Evolutionary conservation across 2,888 invertebrate genomes (phyloP).

Genomic region (Zonitis immaculata): DNA sequence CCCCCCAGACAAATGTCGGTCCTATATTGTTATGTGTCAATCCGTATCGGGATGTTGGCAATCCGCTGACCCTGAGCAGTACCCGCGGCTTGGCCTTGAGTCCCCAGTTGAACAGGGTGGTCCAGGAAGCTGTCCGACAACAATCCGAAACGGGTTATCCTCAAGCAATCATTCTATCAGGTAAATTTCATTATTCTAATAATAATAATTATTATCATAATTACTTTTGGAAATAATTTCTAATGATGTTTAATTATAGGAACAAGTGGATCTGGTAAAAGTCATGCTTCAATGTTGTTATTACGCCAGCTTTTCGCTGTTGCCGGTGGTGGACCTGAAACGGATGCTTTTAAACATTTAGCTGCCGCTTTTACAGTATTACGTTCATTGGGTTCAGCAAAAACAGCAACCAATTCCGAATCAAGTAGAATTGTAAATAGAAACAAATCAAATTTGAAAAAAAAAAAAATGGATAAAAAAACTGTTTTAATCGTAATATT

Average conservation of each 20-base stretch:
- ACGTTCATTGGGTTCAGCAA: constrained; percentile 84
- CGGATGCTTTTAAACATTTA: constrained; percentile 93
- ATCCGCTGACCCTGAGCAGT: constrained; percentile 76
- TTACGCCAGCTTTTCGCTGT: constrained; percentile 88
- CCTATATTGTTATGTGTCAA: constrained; percentile 88
- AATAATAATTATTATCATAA: too few relatives aligned
- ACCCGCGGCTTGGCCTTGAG: constrained; percentile 69
- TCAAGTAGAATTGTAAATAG: constrained; percentile 89
- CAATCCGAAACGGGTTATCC: constrained; percentile 94
- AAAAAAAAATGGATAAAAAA: too few relatives aligned
- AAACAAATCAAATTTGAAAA: too few relatives aligned
- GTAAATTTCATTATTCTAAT: constrained; percentile 47
- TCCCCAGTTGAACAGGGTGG: constrained; percentile 81
- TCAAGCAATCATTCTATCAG: constrained; percentile 89
- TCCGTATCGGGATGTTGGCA: constrained; percentile 81
- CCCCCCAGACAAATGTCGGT: constrained; percentile 82
- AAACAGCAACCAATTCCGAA: constrained; percentile 85
- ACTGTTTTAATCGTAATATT: constrained; percentile 30
- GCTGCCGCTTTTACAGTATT: constrained; percentile 94
- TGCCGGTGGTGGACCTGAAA: constrained; percentile 91
- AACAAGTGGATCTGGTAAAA: constrained; percentile 90
- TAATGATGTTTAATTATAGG: constrained; percentile 58
- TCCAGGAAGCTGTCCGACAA: constrained; percentile 87
- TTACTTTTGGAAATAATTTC: too few relatives aligned
- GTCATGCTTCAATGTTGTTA: constrained; percentile 86